phyloP scores from a whole-genome alignment of 2,113 vertebrate species.

The Naja naja region DNA sequence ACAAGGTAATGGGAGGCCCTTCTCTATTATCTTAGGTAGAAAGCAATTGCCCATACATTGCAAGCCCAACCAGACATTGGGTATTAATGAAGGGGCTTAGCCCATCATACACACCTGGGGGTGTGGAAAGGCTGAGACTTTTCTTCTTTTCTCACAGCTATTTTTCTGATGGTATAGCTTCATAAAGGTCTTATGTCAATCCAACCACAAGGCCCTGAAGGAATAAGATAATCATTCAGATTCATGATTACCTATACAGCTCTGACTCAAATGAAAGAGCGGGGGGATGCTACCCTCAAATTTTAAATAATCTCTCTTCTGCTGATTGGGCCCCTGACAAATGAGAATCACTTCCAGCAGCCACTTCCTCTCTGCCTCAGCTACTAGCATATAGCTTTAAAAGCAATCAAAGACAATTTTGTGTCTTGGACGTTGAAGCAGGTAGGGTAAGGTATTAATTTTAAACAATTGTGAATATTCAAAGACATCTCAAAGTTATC shows the following conservation, averaged over 20 bases:
- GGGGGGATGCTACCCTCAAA: background rate
- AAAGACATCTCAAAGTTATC: background rate
- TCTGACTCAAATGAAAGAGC: background rate
- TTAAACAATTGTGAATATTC: background rate
- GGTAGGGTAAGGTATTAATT: background rate
- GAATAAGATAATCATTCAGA: constrained; percentile 9
- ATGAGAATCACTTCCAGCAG: background rate
- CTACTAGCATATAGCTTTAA: background rate
- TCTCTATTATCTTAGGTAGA: background rate
- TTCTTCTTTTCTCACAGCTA: background rate
- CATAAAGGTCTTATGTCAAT: background rate
- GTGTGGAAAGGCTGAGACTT: background rate
- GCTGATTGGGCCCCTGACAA: background rate
- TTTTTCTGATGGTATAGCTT: background rate
- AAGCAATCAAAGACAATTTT: background rate
- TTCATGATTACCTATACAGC: background rate
- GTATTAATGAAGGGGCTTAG: background rate
- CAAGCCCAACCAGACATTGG: background rate
- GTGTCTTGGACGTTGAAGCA: background rate
- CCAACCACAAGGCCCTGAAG: background rate
- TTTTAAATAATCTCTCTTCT: background rate
- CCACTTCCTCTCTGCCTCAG: background rate
- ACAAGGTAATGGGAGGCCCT: background rate
- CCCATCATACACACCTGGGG: accelerated
- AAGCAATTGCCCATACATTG: background rate